Evolutionary conservation across 2,888 invertebrate genomes (phyloP).

Genomic region (Myopa testacea): DNA sequence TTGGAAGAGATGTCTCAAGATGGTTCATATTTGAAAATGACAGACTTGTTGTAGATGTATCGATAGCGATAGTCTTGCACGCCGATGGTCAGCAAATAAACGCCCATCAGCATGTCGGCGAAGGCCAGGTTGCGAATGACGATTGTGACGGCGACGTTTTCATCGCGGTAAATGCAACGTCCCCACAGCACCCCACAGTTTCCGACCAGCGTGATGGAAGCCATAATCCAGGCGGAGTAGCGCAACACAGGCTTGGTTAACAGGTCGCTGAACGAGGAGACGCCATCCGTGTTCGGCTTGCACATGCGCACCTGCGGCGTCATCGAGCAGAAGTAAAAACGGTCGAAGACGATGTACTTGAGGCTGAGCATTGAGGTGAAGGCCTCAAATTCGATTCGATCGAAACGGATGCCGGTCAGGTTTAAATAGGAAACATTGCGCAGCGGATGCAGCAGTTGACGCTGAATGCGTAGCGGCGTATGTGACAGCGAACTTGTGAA

Average conservation of each 20-base stretch:
- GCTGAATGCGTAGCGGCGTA: constrained; percentile 63
- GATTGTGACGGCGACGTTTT: constrained; percentile 74
- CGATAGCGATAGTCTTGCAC: constrained; percentile 73
- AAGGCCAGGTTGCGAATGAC: constrained; percentile 76
- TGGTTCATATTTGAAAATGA: constrained; percentile 36
- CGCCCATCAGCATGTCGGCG: constrained; percentile 77
- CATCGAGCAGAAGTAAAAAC: constrained; percentile 75
- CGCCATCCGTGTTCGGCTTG: constrained; percentile 74
- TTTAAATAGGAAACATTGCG: constrained; percentile 66
- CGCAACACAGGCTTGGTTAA: constrained; percentile 72
- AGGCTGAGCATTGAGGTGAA: constrained; percentile 69
- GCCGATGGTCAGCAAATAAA: constrained; percentile 75
- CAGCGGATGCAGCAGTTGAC: constrained; percentile 55
- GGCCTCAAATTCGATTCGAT: constrained; percentile 70
- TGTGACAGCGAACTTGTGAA: constrained; percentile 65
- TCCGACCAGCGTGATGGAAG: constrained; percentile 72
- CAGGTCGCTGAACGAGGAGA: constrained; percentile 74
- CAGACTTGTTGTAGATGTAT: constrained; percentile 70
- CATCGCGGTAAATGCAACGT: constrained; percentile 72
- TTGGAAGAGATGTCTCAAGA: neutral
- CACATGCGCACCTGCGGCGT: constrained; percentile 73
- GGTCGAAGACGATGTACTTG: constrained; percentile 73
- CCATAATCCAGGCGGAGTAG: constrained; percentile 75
- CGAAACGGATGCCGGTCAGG: constrained; percentile 70
- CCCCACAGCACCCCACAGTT: constrained; percentile 75